Evolutionary conservation across 1,140 invertebrate genomes (phyloP).

Genomic region (Sminthurides bifidus): DNA sequence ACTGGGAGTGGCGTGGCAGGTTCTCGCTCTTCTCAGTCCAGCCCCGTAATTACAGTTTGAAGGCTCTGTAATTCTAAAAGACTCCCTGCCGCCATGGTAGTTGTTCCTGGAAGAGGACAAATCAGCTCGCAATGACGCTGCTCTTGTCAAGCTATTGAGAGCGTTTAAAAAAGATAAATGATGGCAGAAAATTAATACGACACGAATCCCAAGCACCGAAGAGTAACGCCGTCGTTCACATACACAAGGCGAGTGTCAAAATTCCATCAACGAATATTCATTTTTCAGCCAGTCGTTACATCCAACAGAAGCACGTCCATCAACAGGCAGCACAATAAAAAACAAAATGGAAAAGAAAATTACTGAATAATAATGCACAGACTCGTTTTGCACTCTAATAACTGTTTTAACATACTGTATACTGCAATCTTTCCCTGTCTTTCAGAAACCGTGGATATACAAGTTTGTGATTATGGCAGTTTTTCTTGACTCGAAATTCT

Average conservation of each 20-base stretch:
- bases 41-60: too few species aligned
- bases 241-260: neutral
- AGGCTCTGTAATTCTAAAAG: neutral
- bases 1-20: neutral
- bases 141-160: conserved; percentile 6
- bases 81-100: neutral
- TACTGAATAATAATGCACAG: too few species aligned
- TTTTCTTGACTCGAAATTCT: neutral
- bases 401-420: too few species aligned
- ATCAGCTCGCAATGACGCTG: conserved; percentile 8
- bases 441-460: too few species aligned
- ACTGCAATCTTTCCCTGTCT: too few species aligned
- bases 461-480: too few species aligned
- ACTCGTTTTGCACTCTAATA: too few species aligned
- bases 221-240: neutral
- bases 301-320: neutral
- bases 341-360: neutral
- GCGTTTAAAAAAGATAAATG: neutral
- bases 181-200: neutral
- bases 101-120: conserved; percentile 1
- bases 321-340: neutral
- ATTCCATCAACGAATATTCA: too few species aligned
- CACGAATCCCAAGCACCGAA: neutral
- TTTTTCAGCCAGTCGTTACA: too few species aligned
- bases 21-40: neutral